A percentile compares a stretch with the other conserved stretches of the same genome.
phyloP scores from a whole-genome alignment of 2,888 invertebrate genomes.

The Eilema caniola region DNA sequence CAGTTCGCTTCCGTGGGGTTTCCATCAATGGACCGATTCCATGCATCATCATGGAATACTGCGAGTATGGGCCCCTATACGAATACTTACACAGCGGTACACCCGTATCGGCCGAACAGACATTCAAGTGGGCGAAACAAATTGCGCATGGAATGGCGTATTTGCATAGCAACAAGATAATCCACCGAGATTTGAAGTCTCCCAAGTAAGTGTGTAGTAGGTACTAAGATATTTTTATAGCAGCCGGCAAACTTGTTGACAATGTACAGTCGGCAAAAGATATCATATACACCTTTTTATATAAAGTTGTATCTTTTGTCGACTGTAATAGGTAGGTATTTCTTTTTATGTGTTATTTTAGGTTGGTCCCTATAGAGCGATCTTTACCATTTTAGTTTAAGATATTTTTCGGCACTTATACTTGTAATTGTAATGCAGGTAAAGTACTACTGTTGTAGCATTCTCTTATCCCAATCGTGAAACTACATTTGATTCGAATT shows the following conservation, averaged over 20 bases:
- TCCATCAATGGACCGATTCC: conserved; percentile 97
- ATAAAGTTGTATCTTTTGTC: too few relatives aligned
- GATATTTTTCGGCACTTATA: background rate
- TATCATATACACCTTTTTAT: too few relatives aligned
- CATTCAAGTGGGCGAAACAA: conserved; percentile 97
- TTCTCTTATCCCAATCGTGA: too few relatives aligned
- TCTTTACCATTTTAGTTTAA: background rate
- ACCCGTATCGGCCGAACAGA: conserved; percentile 93
- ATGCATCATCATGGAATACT: conserved; percentile 99
- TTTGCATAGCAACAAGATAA: conserved; percentile 97
- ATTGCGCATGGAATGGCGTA: conserved; percentile 99
- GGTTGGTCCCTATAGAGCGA: too few relatives aligned
- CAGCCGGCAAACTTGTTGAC: too few relatives aligned
- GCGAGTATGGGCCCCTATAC: conserved; percentile 97
- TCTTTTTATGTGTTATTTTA: too few relatives aligned
- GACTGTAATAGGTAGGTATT: too few relatives aligned
- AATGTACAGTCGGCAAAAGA: too few relatives aligned
- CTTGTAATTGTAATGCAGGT: too few relatives aligned
- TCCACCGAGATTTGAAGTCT: conserved; percentile 99
- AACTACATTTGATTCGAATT: too few relatives aligned
- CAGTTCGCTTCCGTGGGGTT: conserved; percentile 93
- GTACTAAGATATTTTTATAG: background rate
- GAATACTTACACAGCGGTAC: conserved; percentile 95
- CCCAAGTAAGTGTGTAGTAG: conserved; percentile 95
- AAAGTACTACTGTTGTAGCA: too few relatives aligned